Base-by-base conservation (phyloP, 37 sponge, comb jelly and placozoan species). In the Aplysina aerophoba region DNA sequence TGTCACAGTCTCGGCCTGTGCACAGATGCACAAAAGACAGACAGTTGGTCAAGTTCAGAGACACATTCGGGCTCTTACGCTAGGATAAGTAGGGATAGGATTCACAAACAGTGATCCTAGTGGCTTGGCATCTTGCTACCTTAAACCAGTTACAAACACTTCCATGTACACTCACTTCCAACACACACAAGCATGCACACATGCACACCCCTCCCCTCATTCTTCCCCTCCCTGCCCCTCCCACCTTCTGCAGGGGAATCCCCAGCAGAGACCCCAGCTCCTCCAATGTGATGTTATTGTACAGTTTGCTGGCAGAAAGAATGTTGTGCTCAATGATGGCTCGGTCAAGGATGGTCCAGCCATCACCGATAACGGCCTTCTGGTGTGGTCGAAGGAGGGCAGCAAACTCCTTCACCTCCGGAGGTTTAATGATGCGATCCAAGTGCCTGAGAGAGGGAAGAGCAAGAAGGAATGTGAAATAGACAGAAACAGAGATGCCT, bases 251-350 rank as follows among this genome's bases (percentile, higher is more conserved):
- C 31, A 91, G 91, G 72, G 92, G 86, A 22, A 98, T 91, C 21
- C 89, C 93, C 41, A 98, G 84, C 8, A 98, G 82, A 34, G 91
- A 79, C 0, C 97, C 99, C 19, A 98, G 84, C 84, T 98, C 97
- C 6, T 93, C 88, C 61, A 98, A 89, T 30, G 89, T 83, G 37
- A 98, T 98, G 73, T 96, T 96, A 53, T 91, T 94, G 85, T 96
- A 98, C 36, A 98, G 89, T 62, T 98, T 94, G 81, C 95, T 94
- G 33, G 96, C 91, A n/a, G 99, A 92, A 34, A 98, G 88, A 30
- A 98, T 90, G 86, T 98, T 98, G 78, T 98, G 98, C 71, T 98
- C 96, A 25, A 98, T 94, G 31, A 98, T 90, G 44, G 98, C 98
- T 77, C 91, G 78, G 21, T 98, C 99, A 38, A 98, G 71, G 22